A percentile compares a stretch with the other conserved stretches of the same genome.
Evolutionary conservation across 2,888 invertebrate genomes (phyloP).

Genomic region (Acrocyrtus sp.): DNA sequence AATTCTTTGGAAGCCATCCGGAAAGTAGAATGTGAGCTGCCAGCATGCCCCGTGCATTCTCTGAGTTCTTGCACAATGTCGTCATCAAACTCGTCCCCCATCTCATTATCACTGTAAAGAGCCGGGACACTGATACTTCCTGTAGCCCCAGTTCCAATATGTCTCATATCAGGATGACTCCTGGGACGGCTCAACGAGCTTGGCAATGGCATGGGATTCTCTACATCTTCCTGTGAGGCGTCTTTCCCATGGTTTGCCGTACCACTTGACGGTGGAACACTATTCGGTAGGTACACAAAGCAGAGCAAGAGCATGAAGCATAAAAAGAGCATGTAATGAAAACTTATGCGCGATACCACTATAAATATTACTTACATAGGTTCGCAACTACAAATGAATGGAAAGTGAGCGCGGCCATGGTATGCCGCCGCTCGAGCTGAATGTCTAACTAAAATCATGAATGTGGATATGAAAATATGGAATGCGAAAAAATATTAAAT

Average conservation of each 20-base stretch:
- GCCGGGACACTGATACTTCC: constrained; percentile 57
- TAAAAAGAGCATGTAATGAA: no score
- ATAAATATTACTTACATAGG: no score
- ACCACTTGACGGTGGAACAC: constrained; percentile 23
- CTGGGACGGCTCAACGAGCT: constrained; percentile 56
- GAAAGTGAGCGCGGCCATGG: no score
- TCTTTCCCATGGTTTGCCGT: constrained; percentile 40
- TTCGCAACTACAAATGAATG: no score
- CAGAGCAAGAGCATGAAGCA: no score
- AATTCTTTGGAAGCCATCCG: constrained; percentile 59
- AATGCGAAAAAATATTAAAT: no score
- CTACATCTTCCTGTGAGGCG: constrained; percentile 49
- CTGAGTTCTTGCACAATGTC: constrained; percentile 59
- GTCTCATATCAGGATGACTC: constrained; percentile 57
- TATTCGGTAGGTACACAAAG: no score
- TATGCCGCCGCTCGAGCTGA: no score
- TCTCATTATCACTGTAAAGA: constrained; percentile 55
- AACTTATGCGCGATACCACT: no score
- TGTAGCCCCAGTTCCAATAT: constrained; percentile 41
- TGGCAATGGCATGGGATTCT: constrained; percentile 57
- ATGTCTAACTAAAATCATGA: no score
- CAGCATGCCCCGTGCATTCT: constrained; percentile 48
- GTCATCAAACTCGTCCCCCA: constrained; percentile 56
- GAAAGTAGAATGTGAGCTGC: constrained; percentile 50
- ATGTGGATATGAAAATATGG: no score